Evolutionary conservation across 2,113 vertebrate species (phyloP).

Genomic region (Bothrops jararaca): DNA sequence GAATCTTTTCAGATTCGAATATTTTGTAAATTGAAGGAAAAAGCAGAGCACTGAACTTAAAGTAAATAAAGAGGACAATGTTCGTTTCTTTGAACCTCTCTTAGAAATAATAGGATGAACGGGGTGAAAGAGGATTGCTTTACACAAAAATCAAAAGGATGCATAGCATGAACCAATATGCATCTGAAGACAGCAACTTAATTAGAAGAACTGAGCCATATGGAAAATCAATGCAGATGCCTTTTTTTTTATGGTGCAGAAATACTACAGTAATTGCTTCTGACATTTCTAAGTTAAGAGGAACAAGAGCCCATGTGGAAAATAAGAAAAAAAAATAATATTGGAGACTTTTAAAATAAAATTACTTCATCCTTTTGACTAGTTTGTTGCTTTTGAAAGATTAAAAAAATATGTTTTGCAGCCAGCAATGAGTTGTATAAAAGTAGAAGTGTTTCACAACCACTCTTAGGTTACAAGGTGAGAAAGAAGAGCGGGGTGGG

Average conservation of each 20-base stretch:
- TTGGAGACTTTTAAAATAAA: neutral
- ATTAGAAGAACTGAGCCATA: neutral
- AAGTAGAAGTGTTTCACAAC: neutral
- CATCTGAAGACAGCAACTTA: neutral
- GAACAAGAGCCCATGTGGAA: neutral
- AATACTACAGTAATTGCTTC: conserved; percentile 52
- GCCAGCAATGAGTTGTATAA: neutral
- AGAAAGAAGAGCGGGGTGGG: neutral
- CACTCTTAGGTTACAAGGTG: neutral
- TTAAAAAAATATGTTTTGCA: neutral
- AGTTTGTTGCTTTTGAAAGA: neutral
- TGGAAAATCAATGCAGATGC: neutral
- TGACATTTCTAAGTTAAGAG: neutral
- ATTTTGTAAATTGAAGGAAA: neutral
- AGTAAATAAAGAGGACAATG: neutral
- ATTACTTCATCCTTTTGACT: neutral
- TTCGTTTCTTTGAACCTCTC: neutral
- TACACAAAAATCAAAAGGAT: neutral
- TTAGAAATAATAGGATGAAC: neutral
- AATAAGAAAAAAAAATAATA: neutral
- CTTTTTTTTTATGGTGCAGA: neutral
- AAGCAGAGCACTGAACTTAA: no score
- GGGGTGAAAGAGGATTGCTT: neutral
- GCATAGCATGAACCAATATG: neutral
- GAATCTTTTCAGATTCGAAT: neutral